Percentiles rank a stretch among this genome's conserved stretches.
phyloP scores from a whole-genome alignment of 2,888 invertebrate species.

The Cordylochernes scorpioides region DNA sequence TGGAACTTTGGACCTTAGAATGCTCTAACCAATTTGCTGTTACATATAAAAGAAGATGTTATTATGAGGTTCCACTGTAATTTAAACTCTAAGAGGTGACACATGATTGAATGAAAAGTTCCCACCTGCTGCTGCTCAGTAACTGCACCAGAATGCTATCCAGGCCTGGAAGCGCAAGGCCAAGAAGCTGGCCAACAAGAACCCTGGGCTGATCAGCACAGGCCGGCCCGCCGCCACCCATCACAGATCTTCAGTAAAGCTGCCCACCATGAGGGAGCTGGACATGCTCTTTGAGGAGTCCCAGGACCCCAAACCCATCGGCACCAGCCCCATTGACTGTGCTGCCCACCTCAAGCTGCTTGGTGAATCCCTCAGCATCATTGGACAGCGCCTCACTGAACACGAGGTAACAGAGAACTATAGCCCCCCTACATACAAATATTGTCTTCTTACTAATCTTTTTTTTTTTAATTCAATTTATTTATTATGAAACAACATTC shows the following conservation, averaged over 20 bases:
- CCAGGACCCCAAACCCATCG: slow-evolving; percentile 4
- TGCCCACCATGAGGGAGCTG: not conserved
- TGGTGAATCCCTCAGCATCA: slow-evolving; percentile 74
- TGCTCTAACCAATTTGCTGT: no score
- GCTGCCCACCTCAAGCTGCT: slow-evolving; percentile 71
- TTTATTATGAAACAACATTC: no score
- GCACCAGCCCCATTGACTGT: slow-evolving; percentile 45
- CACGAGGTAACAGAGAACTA: slow-evolving; percentile 39
- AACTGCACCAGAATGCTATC: no score
- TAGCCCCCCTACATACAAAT: not conserved
- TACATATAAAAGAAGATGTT: no score
- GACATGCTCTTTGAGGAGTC: slow-evolving; percentile 1
- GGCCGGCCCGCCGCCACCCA: slow-evolving; percentile 13
- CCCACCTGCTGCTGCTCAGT: no score
- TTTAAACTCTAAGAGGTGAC: no score
- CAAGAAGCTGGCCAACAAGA: slow-evolving; percentile 34
- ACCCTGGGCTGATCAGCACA: slow-evolving; percentile 24
- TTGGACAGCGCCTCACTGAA: slow-evolving; percentile 70
- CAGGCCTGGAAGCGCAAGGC: slow-evolving; percentile 59
- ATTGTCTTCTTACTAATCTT: no score
- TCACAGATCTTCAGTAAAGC: not conserved
- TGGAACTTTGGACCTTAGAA: no score
- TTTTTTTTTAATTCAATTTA: no score
- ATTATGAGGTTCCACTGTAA: no score
- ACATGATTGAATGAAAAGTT: no score